Percentiles rank a stretch among this genome's conserved stretches.
These are phyloP conservation scores for Terrapene triunguis DNA, from an alignment of 2,113 vertebrate species.

Conservation along the genomic window DNA sequence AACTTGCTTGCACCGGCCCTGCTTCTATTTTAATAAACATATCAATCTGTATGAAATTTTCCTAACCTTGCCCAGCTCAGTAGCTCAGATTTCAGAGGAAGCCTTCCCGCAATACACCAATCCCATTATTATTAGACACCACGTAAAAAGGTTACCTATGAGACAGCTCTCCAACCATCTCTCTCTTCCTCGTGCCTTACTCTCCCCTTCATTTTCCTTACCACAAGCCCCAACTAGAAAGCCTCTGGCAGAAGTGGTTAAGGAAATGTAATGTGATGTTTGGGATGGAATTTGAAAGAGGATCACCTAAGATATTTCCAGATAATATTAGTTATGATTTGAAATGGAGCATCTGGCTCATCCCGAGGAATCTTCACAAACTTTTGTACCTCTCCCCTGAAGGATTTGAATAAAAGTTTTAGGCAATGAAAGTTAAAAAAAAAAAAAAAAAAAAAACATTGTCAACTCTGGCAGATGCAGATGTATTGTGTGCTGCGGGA, in stretches of 20 bases:
- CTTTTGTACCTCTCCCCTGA: neutral
- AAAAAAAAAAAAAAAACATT: neutral
- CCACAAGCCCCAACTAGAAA: neutral
- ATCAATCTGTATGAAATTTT: too few species aligned
- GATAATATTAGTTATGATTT: neutral
- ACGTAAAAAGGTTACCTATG: neutral
- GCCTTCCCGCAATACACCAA: neutral
- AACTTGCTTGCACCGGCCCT: too few species aligned
- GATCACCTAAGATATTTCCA: neutral
- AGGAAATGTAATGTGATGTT: neutral
- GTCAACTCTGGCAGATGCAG: accelerated
- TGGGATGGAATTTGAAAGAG: neutral
- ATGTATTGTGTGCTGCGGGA: neutral
- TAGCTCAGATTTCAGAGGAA: neutral
- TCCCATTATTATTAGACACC: neutral
- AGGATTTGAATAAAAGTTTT: neutral
- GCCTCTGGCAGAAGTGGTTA: neutral
- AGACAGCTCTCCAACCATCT: neutral
- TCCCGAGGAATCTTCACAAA: accelerated
- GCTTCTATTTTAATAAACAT: too few species aligned
- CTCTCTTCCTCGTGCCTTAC: neutral
- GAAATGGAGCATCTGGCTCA: neutral
- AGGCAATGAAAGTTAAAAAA: neutral
- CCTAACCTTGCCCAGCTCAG: neutral
- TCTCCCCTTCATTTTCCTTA: accelerated